Evolutionary conservation across 1,140 invertebrate species (phyloP), one percentile per base, ranked within the genome.

Genomic region (Yoshiicerus persimilis): DNA sequence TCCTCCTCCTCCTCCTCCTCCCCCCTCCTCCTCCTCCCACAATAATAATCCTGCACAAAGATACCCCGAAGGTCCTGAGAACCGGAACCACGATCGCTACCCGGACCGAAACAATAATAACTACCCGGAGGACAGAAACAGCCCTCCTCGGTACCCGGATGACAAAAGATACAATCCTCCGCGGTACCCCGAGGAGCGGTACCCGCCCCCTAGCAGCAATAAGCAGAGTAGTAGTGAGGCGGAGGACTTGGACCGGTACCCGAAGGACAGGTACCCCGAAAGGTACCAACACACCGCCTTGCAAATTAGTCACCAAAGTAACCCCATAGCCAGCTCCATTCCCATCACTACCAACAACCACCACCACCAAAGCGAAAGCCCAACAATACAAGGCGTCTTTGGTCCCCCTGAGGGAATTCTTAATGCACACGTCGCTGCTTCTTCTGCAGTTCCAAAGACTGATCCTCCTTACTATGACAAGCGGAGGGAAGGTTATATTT

Each of bases 391-490:
- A 32, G 84, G 27, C 41, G 84, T 32, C 84, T 36, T 86, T 41
- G 30, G 39, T 86, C 23, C 56, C 5, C 77, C 77, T 16, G 38
- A 38, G 77, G 66, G 66, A 32, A 27, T 70, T 66, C 56, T 56
- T 13, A 77, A 75, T 30, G 86, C 39, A 10, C 70, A 56, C 30
- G 6, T 87, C 16, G 6, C 87, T 32, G 6, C 47, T 36, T 32
- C 41, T 30, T 1, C 39, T 8, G n/a, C n/a, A n/a, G n/a, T n/a
- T 36, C 41, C 30, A 23, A 80, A 80, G 34, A 38, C 38, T n/a
- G 70, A 88, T 30, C 86, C 86, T 86, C 89, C 89, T 25, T 90
- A 39, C 36, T 90, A 90, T 87, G 88, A 89, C 85, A 87, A 86
- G 25, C 83, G 86, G 87, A 89, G 75, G 88, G 89, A 90, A 89